Percentiles rank a stretch among this genome's conserved stretches.
phyloP scores from a whole-genome alignment of 2,113 vertebrate genomes.

The Gobio gobio region DNA sequence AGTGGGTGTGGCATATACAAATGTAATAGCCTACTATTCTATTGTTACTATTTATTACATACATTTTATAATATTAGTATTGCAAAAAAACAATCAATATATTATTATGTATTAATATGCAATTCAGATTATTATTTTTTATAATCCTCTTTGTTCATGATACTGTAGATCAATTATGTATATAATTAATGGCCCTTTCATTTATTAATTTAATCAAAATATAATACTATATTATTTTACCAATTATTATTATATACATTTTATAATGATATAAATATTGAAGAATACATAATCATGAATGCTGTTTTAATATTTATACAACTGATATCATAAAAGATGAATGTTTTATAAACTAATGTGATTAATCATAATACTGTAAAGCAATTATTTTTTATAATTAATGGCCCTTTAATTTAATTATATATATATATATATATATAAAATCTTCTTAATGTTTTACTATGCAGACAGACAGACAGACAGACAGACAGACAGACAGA shows the following conservation, averaged over 20 bases:
- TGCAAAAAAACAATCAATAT: too few species aligned
- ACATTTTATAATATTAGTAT: not conserved
- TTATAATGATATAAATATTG: not conserved
- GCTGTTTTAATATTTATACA: too few species aligned
- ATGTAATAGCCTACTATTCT: not conserved
- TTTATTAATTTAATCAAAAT: not conserved
- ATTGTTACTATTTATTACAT: not conserved
- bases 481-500: too few species aligned
- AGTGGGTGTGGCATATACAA: not conserved
- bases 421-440: too few species aligned
- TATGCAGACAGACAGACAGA: too few species aligned
- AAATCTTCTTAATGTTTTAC: too few species aligned
- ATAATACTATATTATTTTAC: not conserved
- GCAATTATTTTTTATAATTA: not conserved
- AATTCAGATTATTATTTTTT: too few species aligned
- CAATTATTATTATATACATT: not conserved
- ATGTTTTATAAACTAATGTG: not conserved
- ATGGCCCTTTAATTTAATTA: not conserved
- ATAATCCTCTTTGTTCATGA: too few species aligned
- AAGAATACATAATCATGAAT: too few species aligned
- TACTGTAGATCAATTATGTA: too few species aligned
- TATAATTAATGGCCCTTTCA: too few species aligned
- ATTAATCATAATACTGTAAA: not conserved
- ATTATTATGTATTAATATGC: too few species aligned
- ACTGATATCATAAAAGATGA: not conserved